Evolutionary conservation across 2,113 vertebrate genomes (phyloP).

Genomic region (Alligator sinensis): DNA sequence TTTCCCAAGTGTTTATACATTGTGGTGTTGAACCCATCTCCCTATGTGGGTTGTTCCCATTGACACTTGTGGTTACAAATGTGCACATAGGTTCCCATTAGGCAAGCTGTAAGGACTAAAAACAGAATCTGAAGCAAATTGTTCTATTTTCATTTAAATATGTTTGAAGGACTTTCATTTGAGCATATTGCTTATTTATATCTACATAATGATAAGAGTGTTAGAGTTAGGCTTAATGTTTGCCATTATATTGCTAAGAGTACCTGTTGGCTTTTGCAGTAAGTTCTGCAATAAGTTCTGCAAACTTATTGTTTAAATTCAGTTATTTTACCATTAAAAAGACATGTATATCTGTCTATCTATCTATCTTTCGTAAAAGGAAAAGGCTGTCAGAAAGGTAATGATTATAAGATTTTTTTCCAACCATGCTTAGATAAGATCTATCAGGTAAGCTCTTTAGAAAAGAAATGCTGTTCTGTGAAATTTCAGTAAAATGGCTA

Average conservation of each 20-base stretch:
- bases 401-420: background rate
- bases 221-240: too few relatives aligned
- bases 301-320: too few relatives aligned
- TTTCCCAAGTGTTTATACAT: background rate
- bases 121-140: background rate
- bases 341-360: too few relatives aligned
- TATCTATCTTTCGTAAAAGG: too few relatives aligned
- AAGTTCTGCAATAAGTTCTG: too few relatives aligned
- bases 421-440: background rate
- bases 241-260: too few relatives aligned
- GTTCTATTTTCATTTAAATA: background rate
- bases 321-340: too few relatives aligned
- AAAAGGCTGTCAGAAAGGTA: too few relatives aligned
- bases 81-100: background rate
- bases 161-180: background rate
- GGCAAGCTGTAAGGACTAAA: background rate
- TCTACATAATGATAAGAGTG: too few relatives aligned
- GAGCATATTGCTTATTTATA: background rate
- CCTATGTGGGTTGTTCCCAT: background rate
- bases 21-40: background rate
- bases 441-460: background rate
- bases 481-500: background rate
- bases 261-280: too few relatives aligned
- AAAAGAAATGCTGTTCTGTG: background rate
- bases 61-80: background rate